Evolutionary conservation across 2,113 vertebrate species (phyloP), one percentile per base, ranked within the genome.

Genomic region (Vulpes ferrilata): DNA sequence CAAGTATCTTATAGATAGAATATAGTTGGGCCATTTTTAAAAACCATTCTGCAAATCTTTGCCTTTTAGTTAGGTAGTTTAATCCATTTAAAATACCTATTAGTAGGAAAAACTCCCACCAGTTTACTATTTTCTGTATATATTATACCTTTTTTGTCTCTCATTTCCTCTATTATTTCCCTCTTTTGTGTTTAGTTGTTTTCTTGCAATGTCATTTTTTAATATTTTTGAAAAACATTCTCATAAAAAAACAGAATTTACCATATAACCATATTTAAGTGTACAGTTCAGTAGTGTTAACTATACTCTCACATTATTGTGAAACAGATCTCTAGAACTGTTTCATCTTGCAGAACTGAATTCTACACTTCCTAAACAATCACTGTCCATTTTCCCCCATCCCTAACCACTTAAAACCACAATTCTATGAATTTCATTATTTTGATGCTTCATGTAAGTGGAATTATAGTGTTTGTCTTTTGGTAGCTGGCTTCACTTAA

Each of bases 311-410:
- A 80, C 32, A 55, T 90, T 80, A 48, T 79, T 78, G 11, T 80
- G n/a, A 11, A 80, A 12, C 16, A 27, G 30, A 55, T 67, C 74
- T 80, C 3, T 90, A 65, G 15, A 90, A 90, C 23, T 80, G 62
- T 71, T 90, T 80, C 60, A 80, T 90, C 60, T 79, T 80, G 32
- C n/a, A 65, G 64, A 90, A 65, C 59, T 80, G 74, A 90, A 55
- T 32, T 79, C 10, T 32, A 12, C 43, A 78, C 5, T 3, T 30
- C 87, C 60, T 76, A 38, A 76, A 76, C 27, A 48, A 22, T 25
- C 71, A 30, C 55, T 76, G 38, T 32, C 16, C 62, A n/a, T 90
- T 89, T 78, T 15, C 32, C 30, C 35, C 53, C 67, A 57, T 9
- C 51, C 48, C 11, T 53, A 73, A 43, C 10, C 4, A 2, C 67